Evolutionary conservation across 2,888 invertebrate species (phyloP).

Genomic region (Eupithecia tripunctaria): DNA sequence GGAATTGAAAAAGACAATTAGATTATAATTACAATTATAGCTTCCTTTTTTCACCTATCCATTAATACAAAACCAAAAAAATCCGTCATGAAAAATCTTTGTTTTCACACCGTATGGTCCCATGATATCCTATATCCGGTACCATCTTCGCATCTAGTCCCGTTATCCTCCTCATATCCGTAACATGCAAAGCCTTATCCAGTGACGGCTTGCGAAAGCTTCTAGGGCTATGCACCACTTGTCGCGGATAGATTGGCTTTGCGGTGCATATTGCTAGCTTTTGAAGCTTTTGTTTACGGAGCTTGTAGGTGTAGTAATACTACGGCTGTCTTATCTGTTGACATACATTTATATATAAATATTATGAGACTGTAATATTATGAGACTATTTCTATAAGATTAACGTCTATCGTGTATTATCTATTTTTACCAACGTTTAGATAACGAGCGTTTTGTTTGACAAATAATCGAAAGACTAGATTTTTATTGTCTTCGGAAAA

Average conservation of each 20-base stretch:
- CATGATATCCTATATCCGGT: not conserved
- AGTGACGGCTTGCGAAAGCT: conserved; percentile 7
- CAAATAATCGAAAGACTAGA: not conserved
- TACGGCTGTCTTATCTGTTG: not conserved
- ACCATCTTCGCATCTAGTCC: not conserved
- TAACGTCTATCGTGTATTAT: too few relatives aligned
- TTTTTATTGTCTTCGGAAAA: too few relatives aligned
- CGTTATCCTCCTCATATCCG: not conserved
- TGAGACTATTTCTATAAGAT: too few relatives aligned
- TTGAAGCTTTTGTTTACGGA: conserved; percentile 19
- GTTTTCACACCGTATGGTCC: not conserved
- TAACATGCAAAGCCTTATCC: conserved; percentile 2
- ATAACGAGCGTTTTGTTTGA: too few relatives aligned
- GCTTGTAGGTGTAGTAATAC: conserved; percentile 24
- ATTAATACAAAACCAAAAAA: too few relatives aligned
- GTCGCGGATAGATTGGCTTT: conserved; percentile 38
- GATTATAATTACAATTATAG: too few relatives aligned
- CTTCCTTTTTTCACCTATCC: too few relatives aligned
- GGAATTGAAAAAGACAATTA: too few relatives aligned
- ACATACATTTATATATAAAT: too few relatives aligned
- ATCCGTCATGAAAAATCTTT: not conserved
- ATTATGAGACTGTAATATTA: too few relatives aligned
- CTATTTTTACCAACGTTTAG: too few relatives aligned
- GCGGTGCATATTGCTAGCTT: conserved; percentile 29
- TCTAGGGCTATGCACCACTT: conserved; percentile 37